A percentile compares a stretch with the other conserved stretches of the same genome.
phyloP scores from a whole-genome alignment of 2,797 vertebrate species.

The Rhinogobio ventralis region DNA sequence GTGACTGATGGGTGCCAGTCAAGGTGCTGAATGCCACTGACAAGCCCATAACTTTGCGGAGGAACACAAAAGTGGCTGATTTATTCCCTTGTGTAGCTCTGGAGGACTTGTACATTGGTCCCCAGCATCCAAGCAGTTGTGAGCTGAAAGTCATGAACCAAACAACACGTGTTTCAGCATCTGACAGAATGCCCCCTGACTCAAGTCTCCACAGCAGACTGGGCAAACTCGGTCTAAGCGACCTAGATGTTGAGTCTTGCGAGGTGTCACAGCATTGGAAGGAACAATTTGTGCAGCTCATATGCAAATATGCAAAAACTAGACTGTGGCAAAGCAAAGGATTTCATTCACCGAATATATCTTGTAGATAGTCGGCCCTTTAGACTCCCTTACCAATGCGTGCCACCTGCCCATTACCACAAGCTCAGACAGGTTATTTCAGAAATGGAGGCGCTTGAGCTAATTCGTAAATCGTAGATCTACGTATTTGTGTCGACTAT shows the following conservation, averaged over 20 bases:
- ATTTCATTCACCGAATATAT: conserved; percentile 28
- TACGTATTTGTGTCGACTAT: conserved; percentile 17
- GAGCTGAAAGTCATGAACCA: not conserved
- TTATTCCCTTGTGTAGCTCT: conserved; percentile 16
- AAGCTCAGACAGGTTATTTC: conserved; percentile 15
- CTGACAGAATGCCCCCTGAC: not conserved
- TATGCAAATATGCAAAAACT: conserved; percentile 9
- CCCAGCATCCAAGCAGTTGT: not conserved
- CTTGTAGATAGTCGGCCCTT: conserved; percentile 30
- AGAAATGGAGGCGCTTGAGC: conserved; percentile 49
- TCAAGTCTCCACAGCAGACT: not conserved
- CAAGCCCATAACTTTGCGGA: not conserved
- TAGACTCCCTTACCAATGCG: not conserved
- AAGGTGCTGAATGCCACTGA: not conserved
- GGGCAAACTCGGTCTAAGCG: not conserved
- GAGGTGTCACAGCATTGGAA: conserved; percentile 15
- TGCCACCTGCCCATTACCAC: conserved; percentile 23
- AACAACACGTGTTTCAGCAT: accelerated
- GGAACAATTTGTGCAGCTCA: not conserved
- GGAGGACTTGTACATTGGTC: not conserved
- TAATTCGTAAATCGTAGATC: conserved; percentile 44
- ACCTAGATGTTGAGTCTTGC: not conserved
- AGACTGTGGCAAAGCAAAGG: conserved; percentile 34
- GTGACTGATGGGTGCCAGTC: not conserved
- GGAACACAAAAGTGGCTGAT: conserved; percentile 12